Base-by-base conservation (phyloP, 2,797 vertebrate species). In the Alfaro cultratus region DNA sequence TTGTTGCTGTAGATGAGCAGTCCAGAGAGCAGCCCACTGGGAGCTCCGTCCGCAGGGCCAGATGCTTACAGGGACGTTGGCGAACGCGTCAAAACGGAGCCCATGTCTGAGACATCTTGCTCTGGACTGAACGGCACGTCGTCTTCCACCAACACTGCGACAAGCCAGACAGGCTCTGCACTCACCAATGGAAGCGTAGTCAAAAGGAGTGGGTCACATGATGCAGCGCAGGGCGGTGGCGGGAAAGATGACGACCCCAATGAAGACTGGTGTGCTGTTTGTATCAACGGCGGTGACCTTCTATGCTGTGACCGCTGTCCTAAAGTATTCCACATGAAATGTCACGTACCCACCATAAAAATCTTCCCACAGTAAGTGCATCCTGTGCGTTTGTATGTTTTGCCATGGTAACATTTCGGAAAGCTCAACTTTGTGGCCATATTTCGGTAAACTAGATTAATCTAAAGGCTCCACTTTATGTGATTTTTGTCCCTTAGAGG, bases 241-340 rank as follows among this genome's bases (percentile, higher is more conserved):
- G 92, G 86, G 31, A 99, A 99, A 90, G 98, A 99, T 0, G 98
- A 99, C 0, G 99, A 99, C 84, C 98, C 98, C 3, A 99, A 99
- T 73, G 99, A 99, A 91, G 99, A 99, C 94, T 99, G 99, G 99
- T 99, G 99, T 77, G 99, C 98, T 0, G 99, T 99, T 77, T 99
- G 99, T 92, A 98, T 97, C 89, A 99, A 99, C 0, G 99, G 99
- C 72, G 99, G 99, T 15, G 97, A 99, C 85, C 96, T 99, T 23
- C 92, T 99, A 21, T 99, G 99, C 92, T 99, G 99, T 85, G 99
- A 99, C 88, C 98, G 95, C 91, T 99, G 99, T 91, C 99, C 99
- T 21, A 99, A 99, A 94, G 99, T 99, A 85, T 99, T 99, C 93
- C 99, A 99, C 94, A 97, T 99, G 91, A 98, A 97, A 88, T 99